phyloP scores from a whole-genome alignment of 2,888 invertebrate species.

The Tetragonula carbonaria region DNA sequence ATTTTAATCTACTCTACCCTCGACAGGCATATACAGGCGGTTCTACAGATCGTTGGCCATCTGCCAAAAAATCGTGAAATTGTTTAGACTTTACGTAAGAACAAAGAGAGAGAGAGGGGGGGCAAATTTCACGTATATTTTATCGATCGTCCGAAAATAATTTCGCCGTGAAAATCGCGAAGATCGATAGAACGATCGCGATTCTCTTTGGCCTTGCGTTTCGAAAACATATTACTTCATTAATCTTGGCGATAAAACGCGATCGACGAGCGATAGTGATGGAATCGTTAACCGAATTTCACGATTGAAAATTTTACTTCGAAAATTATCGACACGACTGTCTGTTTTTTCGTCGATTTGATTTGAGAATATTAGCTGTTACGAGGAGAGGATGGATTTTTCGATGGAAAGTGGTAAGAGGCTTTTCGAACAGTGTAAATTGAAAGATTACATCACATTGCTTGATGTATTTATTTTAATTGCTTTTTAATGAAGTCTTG shows the following conservation, averaged over 20 bases:
- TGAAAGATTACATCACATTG: slow-evolving; percentile 53
- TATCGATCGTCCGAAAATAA: slow-evolving; percentile 15
- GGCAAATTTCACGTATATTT: slow-evolving; percentile 15
- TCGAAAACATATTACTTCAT: slow-evolving; percentile 36
- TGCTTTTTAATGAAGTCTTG: slow-evolving; percentile 51
- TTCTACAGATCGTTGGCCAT: slow-evolving; percentile 17
- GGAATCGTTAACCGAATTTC: not conserved
- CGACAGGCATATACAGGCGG: not conserved
- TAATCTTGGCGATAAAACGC: slow-evolving; percentile 20
- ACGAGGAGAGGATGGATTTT: not conserved
- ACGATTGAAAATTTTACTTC: not conserved
- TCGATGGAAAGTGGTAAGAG: not conserved
- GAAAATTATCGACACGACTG: not conserved
- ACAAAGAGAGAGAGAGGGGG: not conserved
- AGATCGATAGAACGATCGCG: slow-evolving; percentile 8
- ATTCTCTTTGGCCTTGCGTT: slow-evolving; percentile 15
- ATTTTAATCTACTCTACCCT: not conserved
- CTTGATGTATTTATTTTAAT: slow-evolving; percentile 56
- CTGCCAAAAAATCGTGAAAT: slow-evolving; percentile 20
- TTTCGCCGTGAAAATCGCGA: slow-evolving; percentile 7
- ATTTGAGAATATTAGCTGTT: not conserved
- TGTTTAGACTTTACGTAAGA: slow-evolving; percentile 45
- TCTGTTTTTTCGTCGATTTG: not conserved
- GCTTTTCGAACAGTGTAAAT: not conserved
- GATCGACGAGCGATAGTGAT: slow-evolving; percentile 3